phyloP scores from a whole-genome alignment of 2,797 vertebrate genomes.

The Ctenochaetus hawaiiensis region DNA sequence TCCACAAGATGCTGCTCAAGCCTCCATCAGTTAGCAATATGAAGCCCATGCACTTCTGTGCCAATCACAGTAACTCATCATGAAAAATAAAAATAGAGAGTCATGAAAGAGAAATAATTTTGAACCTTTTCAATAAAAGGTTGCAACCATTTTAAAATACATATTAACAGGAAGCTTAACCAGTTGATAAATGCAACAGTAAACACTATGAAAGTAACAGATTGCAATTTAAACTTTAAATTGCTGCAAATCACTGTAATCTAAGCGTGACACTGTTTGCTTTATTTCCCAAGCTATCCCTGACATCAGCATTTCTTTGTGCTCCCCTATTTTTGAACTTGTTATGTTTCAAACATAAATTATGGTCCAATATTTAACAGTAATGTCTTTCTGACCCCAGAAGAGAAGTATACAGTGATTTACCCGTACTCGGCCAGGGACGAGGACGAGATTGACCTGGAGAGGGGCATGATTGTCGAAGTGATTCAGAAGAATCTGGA shows the following conservation, averaged over 20 bases:
- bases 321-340: not conserved
- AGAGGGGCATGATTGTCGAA: constrained; percentile 93
- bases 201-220: not conserved
- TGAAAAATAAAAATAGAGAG: not conserved
- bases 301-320: constrained; percentile 18
- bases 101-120: not conserved
- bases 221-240: not conserved
- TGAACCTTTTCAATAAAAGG: not conserved
- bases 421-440: constrained; percentile 95
- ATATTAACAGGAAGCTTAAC: constrained; percentile 1
- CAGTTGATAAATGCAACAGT: not conserved
- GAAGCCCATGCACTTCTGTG: not conserved
- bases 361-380: not conserved
- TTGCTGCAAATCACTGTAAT: not conserved
- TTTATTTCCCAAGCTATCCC: constrained; percentile 34
- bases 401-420: constrained; percentile 95
- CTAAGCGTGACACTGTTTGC: constrained; percentile 5
- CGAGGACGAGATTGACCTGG: constrained; percentile 96
- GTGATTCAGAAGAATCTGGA: constrained; percentile 98
- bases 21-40: constrained; percentile 29
- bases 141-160: constrained; percentile 9
- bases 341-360: not conserved
- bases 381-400: constrained; percentile 75
- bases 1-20: constrained; percentile 67
- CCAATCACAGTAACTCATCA: not conserved